These are phyloP conservation scores for Ochropleura leucogaster DNA, from an alignment of 2,888 invertebrate genomes.

Conservation along the genomic window DNA sequence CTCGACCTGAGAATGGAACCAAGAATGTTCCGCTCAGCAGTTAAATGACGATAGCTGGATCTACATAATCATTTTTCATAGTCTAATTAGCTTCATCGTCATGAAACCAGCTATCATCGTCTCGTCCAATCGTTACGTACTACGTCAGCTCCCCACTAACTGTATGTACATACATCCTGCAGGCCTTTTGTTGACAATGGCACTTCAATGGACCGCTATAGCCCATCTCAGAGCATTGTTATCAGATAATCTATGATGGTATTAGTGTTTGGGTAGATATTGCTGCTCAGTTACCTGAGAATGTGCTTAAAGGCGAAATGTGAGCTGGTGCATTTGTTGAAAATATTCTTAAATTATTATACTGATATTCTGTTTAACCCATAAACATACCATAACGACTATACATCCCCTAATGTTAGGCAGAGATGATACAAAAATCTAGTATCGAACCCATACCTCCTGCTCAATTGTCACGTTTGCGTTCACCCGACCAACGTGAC, in stretches of 20 bases:
- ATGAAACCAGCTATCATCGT: background rate
- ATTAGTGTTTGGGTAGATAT: slow-evolving; percentile 17
- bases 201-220: slow-evolving; percentile 21
- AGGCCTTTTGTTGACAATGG: slow-evolving; percentile 28
- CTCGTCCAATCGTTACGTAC: background rate
- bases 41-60: background rate
- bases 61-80: slow-evolving; percentile 3
- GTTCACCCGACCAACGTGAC: no score
- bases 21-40: background rate
- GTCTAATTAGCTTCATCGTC: background rate
- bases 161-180: slow-evolving; percentile 1
- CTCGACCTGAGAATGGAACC: background rate
- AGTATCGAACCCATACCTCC: no score
- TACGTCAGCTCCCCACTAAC: background rate
- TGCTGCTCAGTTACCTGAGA: background rate
- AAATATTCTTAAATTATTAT: background rate
- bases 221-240: slow-evolving; percentile 25
- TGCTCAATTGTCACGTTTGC: no score
- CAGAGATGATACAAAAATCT: no score
- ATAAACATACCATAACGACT: no score
- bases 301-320: background rate
- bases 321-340: background rate
- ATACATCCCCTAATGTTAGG: no score
- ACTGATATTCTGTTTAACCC: background rate
- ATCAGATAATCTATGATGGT: slow-evolving; percentile 22